A percentile compares a stretch with the other conserved stretches of the same genome.
phyloP scores from a whole-genome alignment of 2,113 vertebrate genomes.

The Murina feae region DNA sequence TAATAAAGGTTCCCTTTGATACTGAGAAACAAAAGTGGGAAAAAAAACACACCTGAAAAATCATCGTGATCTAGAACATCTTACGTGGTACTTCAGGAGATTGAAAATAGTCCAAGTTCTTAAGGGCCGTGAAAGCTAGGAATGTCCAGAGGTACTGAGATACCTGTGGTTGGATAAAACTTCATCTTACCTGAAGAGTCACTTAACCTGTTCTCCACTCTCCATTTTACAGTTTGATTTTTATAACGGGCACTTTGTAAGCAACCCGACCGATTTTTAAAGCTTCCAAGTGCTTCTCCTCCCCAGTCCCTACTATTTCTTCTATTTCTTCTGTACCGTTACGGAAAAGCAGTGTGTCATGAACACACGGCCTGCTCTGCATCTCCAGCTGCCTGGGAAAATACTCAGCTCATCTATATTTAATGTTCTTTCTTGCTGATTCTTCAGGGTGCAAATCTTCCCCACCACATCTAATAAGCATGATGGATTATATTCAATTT shows the following conservation, averaged over 20 bases:
- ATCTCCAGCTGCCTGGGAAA: constrained; percentile 50
- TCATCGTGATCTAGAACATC: background rate
- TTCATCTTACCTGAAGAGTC: constrained; percentile 42
- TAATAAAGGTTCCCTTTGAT: background rate
- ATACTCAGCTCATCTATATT: constrained; percentile 54
- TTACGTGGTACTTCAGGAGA: background rate
- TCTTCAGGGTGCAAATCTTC: constrained; percentile 39
- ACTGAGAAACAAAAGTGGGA: background rate
- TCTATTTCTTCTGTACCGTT: background rate
- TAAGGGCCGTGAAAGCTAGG: background rate
- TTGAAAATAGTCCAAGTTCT: background rate
- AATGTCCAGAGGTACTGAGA: background rate
- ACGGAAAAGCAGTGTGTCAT: constrained; percentile 8
- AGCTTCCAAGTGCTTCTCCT: constrained; percentile 23
- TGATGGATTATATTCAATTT: constrained; percentile 62
- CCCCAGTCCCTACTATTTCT: background rate
- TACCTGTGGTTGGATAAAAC: background rate
- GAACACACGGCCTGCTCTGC: background rate
- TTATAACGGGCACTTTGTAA: constrained; percentile 54
- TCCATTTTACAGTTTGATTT: constrained; percentile 45
- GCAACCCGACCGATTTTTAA: constrained; percentile 42
- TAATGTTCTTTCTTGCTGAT: constrained; percentile 61
- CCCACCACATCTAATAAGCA: constrained; percentile 53
- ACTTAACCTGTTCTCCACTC: constrained; percentile 57
- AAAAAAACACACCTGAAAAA: background rate